Conservation (phyloP, 2,888 invertebrate genomes). For the Pseudolycoriella hygida region DNA sequence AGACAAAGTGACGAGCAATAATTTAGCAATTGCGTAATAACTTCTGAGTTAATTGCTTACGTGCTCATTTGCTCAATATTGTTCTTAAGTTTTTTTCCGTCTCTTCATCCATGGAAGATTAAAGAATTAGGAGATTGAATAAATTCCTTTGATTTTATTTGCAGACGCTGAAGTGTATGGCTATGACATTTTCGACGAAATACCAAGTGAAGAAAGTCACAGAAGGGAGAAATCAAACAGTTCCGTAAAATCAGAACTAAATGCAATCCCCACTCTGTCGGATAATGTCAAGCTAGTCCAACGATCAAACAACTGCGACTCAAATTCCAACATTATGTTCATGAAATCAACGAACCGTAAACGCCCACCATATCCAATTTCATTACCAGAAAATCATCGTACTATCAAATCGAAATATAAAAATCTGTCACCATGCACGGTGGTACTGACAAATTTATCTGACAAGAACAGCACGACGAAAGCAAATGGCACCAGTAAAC, state of each 20-base stretch:
- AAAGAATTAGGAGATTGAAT: too few relatives aligned
- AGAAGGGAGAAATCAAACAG: neutral
- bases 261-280: too few relatives aligned
- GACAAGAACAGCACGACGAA: neutral
- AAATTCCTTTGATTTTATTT: too few relatives aligned
- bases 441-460: constrained; percentile 14
- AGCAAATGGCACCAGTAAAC: neutral
- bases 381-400: constrained; percentile 1
- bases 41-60: too few relatives aligned
- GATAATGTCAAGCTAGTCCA: neutral
- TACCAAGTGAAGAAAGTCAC: constrained; percentile 28
- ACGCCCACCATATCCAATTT: neutral
- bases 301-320: constrained; percentile 9
- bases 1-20: too few relatives aligned
- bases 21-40: too few relatives aligned
- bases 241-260: neutral
- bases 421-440: constrained; percentile 16
- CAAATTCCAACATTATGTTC: constrained; percentile 10
- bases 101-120: too few relatives aligned
- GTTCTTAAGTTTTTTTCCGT: too few relatives aligned
- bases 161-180: constrained; percentile 30
- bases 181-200: constrained; percentile 23
- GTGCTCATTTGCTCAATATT: too few relatives aligned
- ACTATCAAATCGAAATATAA: neutral
- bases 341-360: constrained; percentile 6